Evolutionary conservation across 2,888 invertebrate genomes (phyloP).

Genomic region (Lypha dubia): DNA sequence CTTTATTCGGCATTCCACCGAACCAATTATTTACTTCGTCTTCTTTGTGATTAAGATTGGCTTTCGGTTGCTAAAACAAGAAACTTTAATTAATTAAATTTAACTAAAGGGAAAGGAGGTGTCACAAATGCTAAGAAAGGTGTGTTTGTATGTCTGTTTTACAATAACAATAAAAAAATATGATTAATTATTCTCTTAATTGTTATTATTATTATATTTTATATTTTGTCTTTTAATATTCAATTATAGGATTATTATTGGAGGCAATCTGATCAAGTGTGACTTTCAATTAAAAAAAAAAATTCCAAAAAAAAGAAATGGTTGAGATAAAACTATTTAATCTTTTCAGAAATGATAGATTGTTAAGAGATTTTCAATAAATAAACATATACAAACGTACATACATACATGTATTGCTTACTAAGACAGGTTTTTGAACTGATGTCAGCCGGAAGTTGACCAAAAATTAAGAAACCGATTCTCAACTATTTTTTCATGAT

Average conservation of each 20-base stretch:
- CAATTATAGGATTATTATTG: slow-evolving; percentile 18
- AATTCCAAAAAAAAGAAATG: not conserved
- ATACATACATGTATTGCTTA: no score
- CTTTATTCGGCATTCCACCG: not conserved
- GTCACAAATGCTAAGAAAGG: not conserved
- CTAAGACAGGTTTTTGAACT: no score
- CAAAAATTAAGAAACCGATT: no score
- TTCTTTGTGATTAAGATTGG: not conserved
- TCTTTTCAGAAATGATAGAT: not conserved
- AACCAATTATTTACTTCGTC: not conserved
- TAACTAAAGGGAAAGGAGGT: not conserved
- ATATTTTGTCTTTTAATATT: not conserved
- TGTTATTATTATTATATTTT: slow-evolving; percentile 20
- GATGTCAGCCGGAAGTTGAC: no score
- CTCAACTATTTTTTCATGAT: no score
- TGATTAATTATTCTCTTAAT: slow-evolving; percentile 34
- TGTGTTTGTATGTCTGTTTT: not conserved
- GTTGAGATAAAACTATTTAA: not conserved
- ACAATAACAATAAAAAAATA: not conserved
- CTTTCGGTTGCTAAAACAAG: slow-evolving; percentile 2
- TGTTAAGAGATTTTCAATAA: no score
- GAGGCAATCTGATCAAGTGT: not conserved
- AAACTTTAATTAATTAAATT: slow-evolving; percentile 8
- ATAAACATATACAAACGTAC: no score
- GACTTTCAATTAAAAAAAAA: not conserved